Conservation (phyloP, 2,797 vertebrate species). For the Notolepis coatsorum region DNA sequence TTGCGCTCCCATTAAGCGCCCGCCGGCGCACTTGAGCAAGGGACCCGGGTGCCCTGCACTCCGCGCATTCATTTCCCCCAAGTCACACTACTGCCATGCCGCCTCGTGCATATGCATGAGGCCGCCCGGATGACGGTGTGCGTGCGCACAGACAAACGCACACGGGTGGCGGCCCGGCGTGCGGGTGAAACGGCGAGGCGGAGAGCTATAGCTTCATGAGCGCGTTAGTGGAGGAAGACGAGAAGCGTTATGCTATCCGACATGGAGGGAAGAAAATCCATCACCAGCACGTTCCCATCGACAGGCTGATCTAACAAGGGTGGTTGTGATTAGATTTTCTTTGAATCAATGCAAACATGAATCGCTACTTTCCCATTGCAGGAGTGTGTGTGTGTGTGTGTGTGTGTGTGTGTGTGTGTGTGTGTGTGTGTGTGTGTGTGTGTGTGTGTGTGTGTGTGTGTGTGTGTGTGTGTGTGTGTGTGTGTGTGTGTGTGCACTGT, state of each 20-base stretch:
- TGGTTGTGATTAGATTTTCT: background rate
- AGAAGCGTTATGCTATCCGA: background rate
- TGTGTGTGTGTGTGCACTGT: too few species aligned
- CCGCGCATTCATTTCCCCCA: slow-evolving; percentile 65
- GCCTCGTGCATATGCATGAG: slow-evolving; percentile 75
- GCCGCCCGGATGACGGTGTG: slow-evolving; percentile 25
- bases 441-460: too few species aligned
- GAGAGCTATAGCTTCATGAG: background rate
- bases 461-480: too few species aligned
- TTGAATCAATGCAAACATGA: background rate
- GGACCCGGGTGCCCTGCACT: slow-evolving; percentile 50
- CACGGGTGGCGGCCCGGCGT: background rate
- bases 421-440: too few species aligned
- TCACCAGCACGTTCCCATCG: background rate
- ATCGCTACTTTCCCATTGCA: too few species aligned
- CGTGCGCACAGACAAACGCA: background rate
- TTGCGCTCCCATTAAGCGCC: slow-evolving; percentile 69
- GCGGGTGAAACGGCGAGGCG: background rate
- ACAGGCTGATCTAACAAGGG: background rate
- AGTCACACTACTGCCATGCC: slow-evolving; percentile 60
- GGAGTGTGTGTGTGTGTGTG: too few species aligned
- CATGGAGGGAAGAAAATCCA: background rate
- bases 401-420: too few species aligned
- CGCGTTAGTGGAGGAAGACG: background rate
- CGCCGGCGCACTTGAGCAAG: slow-evolving; percentile 66